Percentiles rank a stretch among this genome's conserved stretches.
Conservation (phyloP, 2,888 invertebrate genomes). For the Embidobia sp. region DNA sequence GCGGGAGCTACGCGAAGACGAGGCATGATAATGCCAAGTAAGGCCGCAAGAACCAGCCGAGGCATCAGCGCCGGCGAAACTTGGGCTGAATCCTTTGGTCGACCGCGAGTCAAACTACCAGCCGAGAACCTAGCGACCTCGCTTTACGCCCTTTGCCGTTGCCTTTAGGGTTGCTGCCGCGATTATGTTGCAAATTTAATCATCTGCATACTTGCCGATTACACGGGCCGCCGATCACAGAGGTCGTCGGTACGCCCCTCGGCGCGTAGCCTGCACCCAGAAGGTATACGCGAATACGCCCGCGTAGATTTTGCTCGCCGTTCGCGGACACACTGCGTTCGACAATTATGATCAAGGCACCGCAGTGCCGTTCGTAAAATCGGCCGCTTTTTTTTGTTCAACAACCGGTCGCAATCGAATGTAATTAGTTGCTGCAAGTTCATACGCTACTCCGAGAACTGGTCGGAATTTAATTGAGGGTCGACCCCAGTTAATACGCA, state of each 20-base stretch:
- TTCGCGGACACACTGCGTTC: slow-evolving; percentile 49
- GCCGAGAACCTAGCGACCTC: slow-evolving; percentile 71
- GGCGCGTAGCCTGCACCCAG: slow-evolving; percentile 64
- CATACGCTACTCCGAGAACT: no score
- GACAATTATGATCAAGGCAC: slow-evolving; percentile 42
- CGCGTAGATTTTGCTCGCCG: slow-evolving; percentile 37
- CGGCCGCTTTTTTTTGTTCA: no score
- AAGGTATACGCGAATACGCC: slow-evolving; percentile 33
- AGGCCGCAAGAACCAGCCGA: slow-evolving; percentile 53
- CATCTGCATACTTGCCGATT: slow-evolving; percentile 82
- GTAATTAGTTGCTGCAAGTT: no score
- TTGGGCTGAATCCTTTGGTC: slow-evolving; percentile 72
- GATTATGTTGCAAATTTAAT: slow-evolving; percentile 82
- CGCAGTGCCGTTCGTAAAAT: no score
- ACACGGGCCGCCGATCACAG: slow-evolving; percentile 81
- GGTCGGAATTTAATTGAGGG: no score
- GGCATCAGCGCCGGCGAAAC: slow-evolving; percentile 56
- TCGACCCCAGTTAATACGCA: no score
- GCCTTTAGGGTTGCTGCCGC: slow-evolving; percentile 77
- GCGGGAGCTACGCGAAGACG: slow-evolving; percentile 62
- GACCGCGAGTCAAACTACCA: slow-evolving; percentile 75
- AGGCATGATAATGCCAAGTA: slow-evolving; percentile 54
- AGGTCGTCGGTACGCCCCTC: slow-evolving; percentile 74
- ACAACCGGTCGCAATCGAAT: slow-evolving; percentile 2
- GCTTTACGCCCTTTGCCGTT: slow-evolving; percentile 68